Conservation (phyloP, 2,797 vertebrate species). For the Oreortyx pictus region DNA sequence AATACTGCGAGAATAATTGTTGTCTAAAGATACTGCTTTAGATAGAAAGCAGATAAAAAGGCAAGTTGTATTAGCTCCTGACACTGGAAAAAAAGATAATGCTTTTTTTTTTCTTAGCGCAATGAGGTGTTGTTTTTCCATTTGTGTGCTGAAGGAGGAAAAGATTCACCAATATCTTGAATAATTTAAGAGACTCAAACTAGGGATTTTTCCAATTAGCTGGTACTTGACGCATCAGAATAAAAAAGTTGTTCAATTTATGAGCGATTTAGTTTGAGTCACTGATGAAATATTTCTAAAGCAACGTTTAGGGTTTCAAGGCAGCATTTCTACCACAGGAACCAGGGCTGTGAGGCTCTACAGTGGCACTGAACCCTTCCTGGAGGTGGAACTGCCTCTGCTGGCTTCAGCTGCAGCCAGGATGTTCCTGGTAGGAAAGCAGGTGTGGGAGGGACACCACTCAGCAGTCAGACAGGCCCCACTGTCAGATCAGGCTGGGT, state of each 20-base stretch:
- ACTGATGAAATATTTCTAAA: background rate
- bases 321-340: background rate
- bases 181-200: background rate
- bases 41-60: background rate
- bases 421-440: background rate
- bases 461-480: background rate
- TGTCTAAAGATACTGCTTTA: background rate
- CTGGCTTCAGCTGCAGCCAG: background rate
- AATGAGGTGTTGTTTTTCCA: background rate
- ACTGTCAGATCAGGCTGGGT: background rate
- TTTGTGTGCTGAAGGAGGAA: background rate
- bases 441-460: background rate
- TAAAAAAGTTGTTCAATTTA: background rate
- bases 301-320: fast-evolving
- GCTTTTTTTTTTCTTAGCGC: background rate
- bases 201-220: background rate
- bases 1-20: background rate
- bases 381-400: background rate
- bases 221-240: background rate
- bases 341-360: background rate
- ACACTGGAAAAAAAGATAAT: background rate
- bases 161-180: background rate
- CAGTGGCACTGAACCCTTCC: background rate
- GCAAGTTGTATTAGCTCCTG: background rate
- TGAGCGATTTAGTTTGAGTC: background rate